phyloP scores from a whole-genome alignment of 2,113 vertebrate genomes.

The Cryptoleucopteryx plumbea region DNA sequence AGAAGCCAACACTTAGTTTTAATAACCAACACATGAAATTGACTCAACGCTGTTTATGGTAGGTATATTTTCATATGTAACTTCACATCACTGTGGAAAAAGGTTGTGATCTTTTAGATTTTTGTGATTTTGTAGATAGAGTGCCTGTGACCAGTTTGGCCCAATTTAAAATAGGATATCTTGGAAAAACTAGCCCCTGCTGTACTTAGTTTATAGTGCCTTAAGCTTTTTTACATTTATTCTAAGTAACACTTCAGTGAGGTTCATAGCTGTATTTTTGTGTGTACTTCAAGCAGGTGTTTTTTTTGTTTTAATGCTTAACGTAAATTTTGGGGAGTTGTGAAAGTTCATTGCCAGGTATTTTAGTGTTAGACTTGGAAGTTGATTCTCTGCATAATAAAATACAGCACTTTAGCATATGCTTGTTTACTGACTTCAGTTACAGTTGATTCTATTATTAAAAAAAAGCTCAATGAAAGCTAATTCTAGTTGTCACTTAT shows the following conservation, averaged over 20 bases:
- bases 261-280: not conserved
- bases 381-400: not conserved
- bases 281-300: not conserved
- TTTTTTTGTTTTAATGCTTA: not conserved
- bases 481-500: not conserved
- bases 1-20: not conserved
- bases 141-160: not conserved
- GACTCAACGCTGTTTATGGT: not conserved
- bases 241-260: not conserved
- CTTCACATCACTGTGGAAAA: not conserved
- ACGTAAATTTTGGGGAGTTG: not conserved
- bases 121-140: not conserved
- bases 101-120: not conserved
- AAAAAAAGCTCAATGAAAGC: not conserved
- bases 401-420: not conserved
- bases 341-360: not conserved
- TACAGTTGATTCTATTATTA: not conserved
- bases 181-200: conserved; percentile 36
- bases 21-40: not conserved
- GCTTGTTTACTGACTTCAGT: not conserved
- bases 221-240: not conserved
- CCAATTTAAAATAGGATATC: not conserved
- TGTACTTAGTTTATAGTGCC: not conserved
- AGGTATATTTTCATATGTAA: not conserved
- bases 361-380: not conserved